These are phyloP conservation scores for Paradisaea rubra DNA, from an alignment of 2,113 vertebrate genomes.

Conservation along the genomic window DNA sequence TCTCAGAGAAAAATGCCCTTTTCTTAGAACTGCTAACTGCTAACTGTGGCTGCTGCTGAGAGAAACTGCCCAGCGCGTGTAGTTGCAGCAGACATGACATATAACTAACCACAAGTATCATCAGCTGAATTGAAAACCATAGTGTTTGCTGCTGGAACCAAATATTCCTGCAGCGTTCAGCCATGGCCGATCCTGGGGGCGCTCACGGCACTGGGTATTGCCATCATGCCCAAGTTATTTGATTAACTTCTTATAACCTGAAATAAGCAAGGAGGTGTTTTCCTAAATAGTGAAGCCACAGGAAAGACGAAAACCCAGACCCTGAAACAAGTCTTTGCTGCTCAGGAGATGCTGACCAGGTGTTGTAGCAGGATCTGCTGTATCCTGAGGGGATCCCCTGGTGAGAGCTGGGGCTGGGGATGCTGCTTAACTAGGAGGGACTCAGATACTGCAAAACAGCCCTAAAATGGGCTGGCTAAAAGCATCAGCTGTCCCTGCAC, in stretches of 20 bases:
- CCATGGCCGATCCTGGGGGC: conserved; percentile 11
- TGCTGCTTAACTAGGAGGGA: background rate
- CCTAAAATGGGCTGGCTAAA: rapidly evolving
- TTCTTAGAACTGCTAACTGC: conserved; percentile 54
- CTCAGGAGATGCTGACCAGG: background rate
- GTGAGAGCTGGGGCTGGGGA: background rate
- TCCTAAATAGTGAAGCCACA: conserved; percentile 5
- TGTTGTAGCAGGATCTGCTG: background rate
- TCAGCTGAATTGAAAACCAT: conserved; percentile 67
- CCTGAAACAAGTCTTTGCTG: background rate
- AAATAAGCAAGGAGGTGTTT: conserved; percentile 60
- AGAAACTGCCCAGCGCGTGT: conserved; percentile 47
- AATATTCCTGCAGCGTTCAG: conserved; percentile 54
- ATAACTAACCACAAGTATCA: conserved; percentile 62
- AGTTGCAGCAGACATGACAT: background rate
- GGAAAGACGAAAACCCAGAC: background rate
- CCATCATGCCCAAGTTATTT: conserved; percentile 41
- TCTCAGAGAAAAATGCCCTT: conserved; percentile 67
- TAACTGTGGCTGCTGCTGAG: conserved; percentile 56
- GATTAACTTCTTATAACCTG: conserved; percentile 53
- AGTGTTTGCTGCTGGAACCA: conserved; percentile 60
- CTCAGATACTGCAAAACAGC: no score
- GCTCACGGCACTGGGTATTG: conserved; percentile 15
- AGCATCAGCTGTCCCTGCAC: background rate
- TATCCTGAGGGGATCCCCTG: background rate